phyloP scores from a whole-genome alignment of 2,113 vertebrate species.

The Hippocampus abdominalis region DNA sequence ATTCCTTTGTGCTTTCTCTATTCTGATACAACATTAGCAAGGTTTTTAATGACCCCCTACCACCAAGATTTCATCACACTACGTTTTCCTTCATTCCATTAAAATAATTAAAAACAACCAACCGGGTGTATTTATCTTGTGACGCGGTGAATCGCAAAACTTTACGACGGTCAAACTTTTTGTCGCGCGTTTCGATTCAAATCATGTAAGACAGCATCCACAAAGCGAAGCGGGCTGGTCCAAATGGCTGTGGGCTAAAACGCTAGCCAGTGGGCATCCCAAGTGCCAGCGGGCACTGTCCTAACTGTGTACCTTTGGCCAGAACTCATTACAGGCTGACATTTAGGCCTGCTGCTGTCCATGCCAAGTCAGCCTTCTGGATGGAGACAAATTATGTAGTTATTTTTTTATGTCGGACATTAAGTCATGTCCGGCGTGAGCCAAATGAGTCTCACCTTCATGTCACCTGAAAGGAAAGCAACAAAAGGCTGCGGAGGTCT shows the following conservation, averaged over 20 bases:
- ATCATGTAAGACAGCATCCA: conserved; percentile 46
- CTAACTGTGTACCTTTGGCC: conserved; percentile 72
- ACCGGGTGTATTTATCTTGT: not conserved
- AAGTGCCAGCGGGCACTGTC: conserved; percentile 71
- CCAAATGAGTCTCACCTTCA: conserved; percentile 66
- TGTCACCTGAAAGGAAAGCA: conserved; percentile 53
- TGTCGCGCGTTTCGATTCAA: conserved; percentile 54
- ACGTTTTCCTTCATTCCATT: not conserved
- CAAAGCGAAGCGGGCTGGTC: conserved; percentile 62
- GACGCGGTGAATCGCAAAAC: conserved; percentile 33
- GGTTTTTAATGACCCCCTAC: not conserved
- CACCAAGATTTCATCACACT: not conserved
- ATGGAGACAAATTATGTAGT: conserved; percentile 75
- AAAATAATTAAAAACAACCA: not conserved
- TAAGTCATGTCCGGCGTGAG: conserved; percentile 69
- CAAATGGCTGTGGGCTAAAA: conserved; percentile 71
- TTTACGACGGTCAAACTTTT: conserved; percentile 57
- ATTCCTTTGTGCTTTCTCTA: not conserved
- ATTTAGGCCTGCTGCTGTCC: conserved; percentile 74
- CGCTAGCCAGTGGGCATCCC: conserved; percentile 71
- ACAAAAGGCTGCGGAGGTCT: conserved; percentile 33
- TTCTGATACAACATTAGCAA: not conserved
- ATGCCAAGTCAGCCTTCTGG: conserved; percentile 75
- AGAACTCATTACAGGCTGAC: conserved; percentile 77
- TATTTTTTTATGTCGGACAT: conserved; percentile 73